These are phyloP conservation scores for Hyposoter didymator DNA, from an alignment of 2,888 invertebrate genomes.

Conservation along the genomic window DNA sequence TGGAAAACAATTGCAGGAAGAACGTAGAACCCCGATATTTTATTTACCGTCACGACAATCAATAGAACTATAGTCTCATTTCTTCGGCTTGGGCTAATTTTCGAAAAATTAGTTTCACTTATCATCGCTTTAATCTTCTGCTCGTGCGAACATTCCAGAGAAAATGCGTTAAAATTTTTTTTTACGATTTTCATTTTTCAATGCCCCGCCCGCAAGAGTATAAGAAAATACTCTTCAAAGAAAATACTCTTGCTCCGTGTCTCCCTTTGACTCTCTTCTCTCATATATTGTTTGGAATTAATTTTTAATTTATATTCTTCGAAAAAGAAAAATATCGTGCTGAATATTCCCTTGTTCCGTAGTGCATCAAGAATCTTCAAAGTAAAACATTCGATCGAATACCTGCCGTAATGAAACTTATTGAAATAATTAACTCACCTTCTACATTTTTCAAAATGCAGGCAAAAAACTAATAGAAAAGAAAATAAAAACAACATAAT, in stretches of 20 bases:
- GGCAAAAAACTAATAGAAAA: background rate
- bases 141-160: background rate
- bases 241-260: background rate
- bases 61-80: background rate
- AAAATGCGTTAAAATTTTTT: background rate
- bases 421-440: background rate
- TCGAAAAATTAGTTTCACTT: background rate
- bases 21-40: slow-evolving; percentile 25
- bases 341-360: background rate
- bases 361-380: background rate
- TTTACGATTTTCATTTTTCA: background rate
- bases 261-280: background rate
- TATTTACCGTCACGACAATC: background rate
- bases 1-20: background rate
- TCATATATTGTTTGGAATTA: background rate
- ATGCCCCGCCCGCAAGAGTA: background rate
- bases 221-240: background rate
- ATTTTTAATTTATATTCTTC: background rate
- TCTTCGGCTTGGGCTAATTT: background rate
- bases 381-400: background rate
- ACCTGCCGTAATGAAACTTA: background rate
- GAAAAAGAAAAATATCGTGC: background rate
- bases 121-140: background rate
- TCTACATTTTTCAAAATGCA: background rate
- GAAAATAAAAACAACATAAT: background rate